phyloP scores from a whole-genome alignment of 2,888 invertebrate genomes.

The Drosophila quinaria region DNA sequence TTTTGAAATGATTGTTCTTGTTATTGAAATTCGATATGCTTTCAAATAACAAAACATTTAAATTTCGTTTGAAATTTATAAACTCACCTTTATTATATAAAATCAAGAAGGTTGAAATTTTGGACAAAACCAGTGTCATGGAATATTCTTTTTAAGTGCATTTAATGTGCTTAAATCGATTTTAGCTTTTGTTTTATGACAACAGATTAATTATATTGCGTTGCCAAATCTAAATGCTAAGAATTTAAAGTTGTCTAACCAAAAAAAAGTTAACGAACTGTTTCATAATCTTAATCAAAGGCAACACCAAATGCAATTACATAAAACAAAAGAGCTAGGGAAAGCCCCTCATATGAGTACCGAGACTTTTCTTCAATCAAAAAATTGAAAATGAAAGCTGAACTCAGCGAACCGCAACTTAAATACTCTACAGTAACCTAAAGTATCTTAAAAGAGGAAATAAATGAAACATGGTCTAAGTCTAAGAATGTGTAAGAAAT shows the following conservation, averaged over 20 bases:
- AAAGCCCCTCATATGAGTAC: slow-evolving; percentile 23
- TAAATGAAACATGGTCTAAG: slow-evolving; percentile 10
- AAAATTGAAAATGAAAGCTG: slow-evolving; percentile 34
- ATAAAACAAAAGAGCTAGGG: slow-evolving; percentile 36
- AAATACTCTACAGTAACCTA: slow-evolving; percentile 33
- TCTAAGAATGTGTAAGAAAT: slow-evolving; percentile 30
- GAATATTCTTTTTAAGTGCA: background rate
- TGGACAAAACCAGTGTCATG: slow-evolving; percentile 35
- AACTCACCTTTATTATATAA: background rate
- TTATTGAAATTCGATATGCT: slow-evolving; percentile 9
- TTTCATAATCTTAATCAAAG: slow-evolving; percentile 47
- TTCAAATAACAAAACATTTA: background rate
- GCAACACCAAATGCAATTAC: slow-evolving; percentile 41
- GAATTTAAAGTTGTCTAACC: slow-evolving; percentile 24
- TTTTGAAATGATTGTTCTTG: background rate
- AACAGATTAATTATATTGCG: slow-evolving; percentile 10
- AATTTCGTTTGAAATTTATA: background rate
- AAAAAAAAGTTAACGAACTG: slow-evolving; percentile 25
- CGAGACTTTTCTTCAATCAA: slow-evolving; percentile 41
- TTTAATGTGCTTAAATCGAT: slow-evolving; percentile 9
- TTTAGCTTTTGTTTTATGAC: slow-evolving; percentile 4
- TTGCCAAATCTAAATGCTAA: slow-evolving; percentile 21
- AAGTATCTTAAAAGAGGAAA: slow-evolving; percentile 14
- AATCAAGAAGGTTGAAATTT: slow-evolving; percentile 18
- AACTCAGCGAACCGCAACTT: slow-evolving; percentile 16